Conservation (phyloP, 2,113 vertebrate species). For the Engraulis encrasicolus region DNA sequence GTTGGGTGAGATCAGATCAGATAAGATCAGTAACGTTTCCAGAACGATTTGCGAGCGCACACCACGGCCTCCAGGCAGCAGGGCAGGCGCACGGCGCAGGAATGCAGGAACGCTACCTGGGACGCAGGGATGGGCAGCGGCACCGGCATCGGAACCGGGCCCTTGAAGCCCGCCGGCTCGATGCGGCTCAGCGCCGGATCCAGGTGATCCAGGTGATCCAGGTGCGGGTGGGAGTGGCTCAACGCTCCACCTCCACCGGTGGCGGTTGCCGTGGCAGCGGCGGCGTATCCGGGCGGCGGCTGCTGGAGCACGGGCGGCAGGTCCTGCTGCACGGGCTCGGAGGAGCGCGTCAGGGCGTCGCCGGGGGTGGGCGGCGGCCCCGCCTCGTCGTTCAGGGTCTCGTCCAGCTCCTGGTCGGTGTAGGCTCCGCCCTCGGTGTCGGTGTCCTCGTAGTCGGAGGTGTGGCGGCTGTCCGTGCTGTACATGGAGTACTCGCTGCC, state of each 20-base stretch:
- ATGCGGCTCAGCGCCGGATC: conserved; percentile 86
- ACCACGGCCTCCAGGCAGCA: conserved; percentile 79
- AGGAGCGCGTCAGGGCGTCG: conserved; percentile 93
- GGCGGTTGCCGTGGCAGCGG: conserved; percentile 76
- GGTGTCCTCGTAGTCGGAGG: conserved; percentile 99
- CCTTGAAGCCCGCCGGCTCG: conserved; percentile 93
- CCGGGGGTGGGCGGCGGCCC: conserved; percentile 86
- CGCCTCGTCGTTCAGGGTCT: conserved; percentile 95
- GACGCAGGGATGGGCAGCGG: too few species aligned
- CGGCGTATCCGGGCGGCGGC: conserved; percentile 61
- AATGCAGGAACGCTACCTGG: conserved; percentile 89
- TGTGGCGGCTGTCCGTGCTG: conserved; percentile 99
- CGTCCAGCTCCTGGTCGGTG: conserved; percentile 98
- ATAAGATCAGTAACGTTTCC: conserved; percentile 75
- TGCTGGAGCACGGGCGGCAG: conserved; percentile 90
- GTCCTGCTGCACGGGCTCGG: conserved; percentile 95
- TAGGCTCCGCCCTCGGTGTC: conserved; percentile 99
- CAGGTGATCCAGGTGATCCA: conserved; percentile 75
- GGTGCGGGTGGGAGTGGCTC: conserved; percentile 38
- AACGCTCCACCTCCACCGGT: too few species aligned
- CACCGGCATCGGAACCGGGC: too few species aligned
- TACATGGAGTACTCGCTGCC: conserved; percentile 99
- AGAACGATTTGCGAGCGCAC: conserved; percentile 77
- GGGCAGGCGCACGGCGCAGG: conserved; percentile 72
- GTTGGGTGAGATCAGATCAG: too few species aligned